Conservation (phyloP, 2,888 invertebrate genomes). For the Ormyrus nitidulus region DNA sequence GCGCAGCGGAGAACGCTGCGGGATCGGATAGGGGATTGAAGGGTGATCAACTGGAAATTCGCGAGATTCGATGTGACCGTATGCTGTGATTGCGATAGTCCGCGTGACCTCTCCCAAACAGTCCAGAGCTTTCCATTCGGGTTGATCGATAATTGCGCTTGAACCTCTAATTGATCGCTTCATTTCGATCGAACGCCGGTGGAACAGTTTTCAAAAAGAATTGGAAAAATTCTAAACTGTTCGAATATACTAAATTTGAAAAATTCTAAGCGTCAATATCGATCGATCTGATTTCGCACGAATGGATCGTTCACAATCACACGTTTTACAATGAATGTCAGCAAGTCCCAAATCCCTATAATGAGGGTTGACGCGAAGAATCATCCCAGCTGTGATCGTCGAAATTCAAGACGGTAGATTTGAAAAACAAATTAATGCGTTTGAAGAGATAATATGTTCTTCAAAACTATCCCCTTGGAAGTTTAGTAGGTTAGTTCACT, state of each 20-base stretch:
- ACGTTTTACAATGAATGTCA: constrained; percentile 44
- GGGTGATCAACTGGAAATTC: constrained; percentile 50
- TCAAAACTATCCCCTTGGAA: constrained; percentile 12
- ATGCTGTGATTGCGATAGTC: constrained; percentile 57
- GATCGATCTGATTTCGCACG: neutral
- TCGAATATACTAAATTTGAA: too few relatives aligned
- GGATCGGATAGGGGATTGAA: constrained; percentile 2
- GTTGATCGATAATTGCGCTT: constrained; percentile 29
- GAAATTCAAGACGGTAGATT: constrained; percentile 38
- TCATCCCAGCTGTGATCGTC: constrained; percentile 53
- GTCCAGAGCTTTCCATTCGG: constrained; percentile 29
- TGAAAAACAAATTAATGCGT: neutral
- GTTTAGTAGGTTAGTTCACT: constrained; percentile 35
- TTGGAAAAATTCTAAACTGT: neutral
- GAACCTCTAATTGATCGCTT: neutral
- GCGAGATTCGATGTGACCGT: constrained; percentile 55
- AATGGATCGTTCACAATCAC: constrained; percentile 27
- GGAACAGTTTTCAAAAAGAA: neutral
- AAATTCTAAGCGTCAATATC: neutral
- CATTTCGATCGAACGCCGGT: too few relatives aligned
- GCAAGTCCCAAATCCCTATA: constrained; percentile 16
- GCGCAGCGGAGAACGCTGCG: neutral
- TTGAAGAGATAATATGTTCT: neutral
- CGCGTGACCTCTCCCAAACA: constrained; percentile 45
- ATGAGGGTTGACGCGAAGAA: constrained; percentile 33